Evolutionary conservation across 2,888 invertebrate genomes (phyloP), one percentile per base, ranked within the genome.

Genomic region (Lissocephala sabroskyi): DNA sequence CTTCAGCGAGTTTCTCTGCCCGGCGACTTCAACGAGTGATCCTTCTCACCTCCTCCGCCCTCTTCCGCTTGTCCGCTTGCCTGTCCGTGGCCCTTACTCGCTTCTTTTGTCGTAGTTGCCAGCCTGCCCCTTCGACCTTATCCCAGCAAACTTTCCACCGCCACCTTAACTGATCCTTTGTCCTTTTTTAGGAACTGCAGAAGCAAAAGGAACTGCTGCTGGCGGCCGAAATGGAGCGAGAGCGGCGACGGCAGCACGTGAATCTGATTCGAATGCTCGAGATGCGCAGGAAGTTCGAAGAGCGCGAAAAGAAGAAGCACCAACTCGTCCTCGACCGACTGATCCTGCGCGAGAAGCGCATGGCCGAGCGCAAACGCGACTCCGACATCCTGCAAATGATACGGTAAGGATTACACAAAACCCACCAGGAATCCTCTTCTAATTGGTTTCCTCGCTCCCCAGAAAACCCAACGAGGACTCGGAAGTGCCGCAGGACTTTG

Each of bases 401-500:
- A 37, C 88, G 89, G 88, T 79, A 52, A 66, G 56, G 3, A 10
- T 3, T 3, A 30, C 3, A 4, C 9, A 11, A 23, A 39, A 30
- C 18, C 18, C 9, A 7, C 30, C 4, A 30, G 30, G 30, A n/a
- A 4, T 14, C 35, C 30, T 45, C n/a, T n/a, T n/a, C n/a, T n/a
- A n/a, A n/a, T n/a, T n/a, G n/a, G n/a, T n/a, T n/a, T n/a, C n/a
- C n/a, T n/a, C n/a, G n/a, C n/a, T n/a, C n/a, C 16, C 1, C 67
- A 90, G 95, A 75, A 94, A 95, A 82, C 96, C 97, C 0, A 91
- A 93, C 70, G 97, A 97, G 84, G 97, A 97, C 82, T 91, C 96
- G 76, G 92, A 95, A 63, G 85, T 97, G 11, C 88, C 89, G 42
- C 92, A 93, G 76, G 91, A 91, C 76, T 88, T 90, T 78, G 85